phyloP scores from a whole-genome alignment of 2,113 vertebrate genomes.

The Vulpes lagopus region DNA sequence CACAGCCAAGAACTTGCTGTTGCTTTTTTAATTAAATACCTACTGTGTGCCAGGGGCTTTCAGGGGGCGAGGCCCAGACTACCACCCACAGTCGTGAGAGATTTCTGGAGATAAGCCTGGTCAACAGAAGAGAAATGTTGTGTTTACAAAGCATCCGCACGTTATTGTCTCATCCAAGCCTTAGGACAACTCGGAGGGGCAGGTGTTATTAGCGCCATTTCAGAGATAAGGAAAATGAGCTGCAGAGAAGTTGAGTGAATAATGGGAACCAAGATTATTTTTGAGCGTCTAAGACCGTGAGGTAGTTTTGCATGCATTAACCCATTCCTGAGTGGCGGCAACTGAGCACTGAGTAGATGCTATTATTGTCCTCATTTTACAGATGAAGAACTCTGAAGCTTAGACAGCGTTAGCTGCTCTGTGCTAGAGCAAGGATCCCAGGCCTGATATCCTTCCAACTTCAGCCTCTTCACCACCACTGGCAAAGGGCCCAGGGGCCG shows the following conservation, averaged over 20 bases:
- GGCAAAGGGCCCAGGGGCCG: not conserved
- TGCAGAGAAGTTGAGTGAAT: not conserved
- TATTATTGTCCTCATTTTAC: not conserved
- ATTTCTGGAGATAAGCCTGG: not conserved
- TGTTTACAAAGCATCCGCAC: not conserved
- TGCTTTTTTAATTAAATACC: constrained; percentile 39
- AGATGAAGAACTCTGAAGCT: not conserved
- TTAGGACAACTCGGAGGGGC: not conserved
- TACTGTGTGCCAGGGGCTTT: constrained; percentile 38
- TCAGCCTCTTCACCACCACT: not conserved
- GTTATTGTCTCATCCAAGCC: not conserved
- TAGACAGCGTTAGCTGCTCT: not conserved
- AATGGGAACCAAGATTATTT: not conserved
- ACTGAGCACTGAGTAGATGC: not conserved
- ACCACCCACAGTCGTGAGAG: not conserved
- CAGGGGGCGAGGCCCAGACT: not conserved
- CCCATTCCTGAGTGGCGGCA: not conserved
- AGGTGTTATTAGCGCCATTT: not conserved
- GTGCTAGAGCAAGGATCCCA: not conserved
- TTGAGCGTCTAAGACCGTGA: not conserved
- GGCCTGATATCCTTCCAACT: not conserved
- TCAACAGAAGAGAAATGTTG: not conserved
- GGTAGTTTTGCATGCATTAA: not conserved
- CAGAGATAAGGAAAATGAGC: constrained; percentile 3
- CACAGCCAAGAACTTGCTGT: not conserved